Evolutionary conservation across 2,888 invertebrate species (phyloP), one percentile per base, ranked within the genome.

Genomic region (Meta bourneti): DNA sequence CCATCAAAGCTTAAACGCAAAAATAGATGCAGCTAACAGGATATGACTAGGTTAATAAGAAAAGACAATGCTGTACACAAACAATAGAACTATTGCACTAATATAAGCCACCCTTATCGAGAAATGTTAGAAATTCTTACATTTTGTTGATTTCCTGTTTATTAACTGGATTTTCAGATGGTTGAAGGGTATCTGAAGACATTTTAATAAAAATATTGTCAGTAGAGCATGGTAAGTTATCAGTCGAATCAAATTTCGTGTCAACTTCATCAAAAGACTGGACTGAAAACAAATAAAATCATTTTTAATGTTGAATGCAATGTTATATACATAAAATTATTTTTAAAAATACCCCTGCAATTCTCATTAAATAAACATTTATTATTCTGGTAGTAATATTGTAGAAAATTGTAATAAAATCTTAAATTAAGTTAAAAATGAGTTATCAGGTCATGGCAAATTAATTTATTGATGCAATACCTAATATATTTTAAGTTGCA

Each of bases 171-270:
- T n/a, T 19, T 19, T 77, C 51, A 19, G 77, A 11, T 5, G 52
- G n/a, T 51, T n/a, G 52, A n/a, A 19, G 0, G 20, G n/a, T 13
- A 75, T n/a, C 6, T 75, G 51, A n/a, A 48, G 75, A 75, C 13
- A 34, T 75, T 75, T 75, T 13, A 77, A 19, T 51, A 51, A 51
- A 19, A 51, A 8, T 19, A 77, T 77, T 77, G 51, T 77, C 77
- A 77, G 51, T 51, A 11, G 9, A 9, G 19, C 19, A 51, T 5
- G 4, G 9, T 19, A n/a, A 77, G n/a, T 51, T 77, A 16, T 77
- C 51, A 51, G 7, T 75, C 49, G 77, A 34, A 9, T 52, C 16
- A 51, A 19, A 7, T 51, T 77, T 77, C n/a, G 8, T 0, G 52
- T n/a, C 11, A 8, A n/a, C 13, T 8, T 5, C 77, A 51, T 9